Percentiles rank a stretch among this genome's conserved stretches.
Conservation (phyloP, 1,140 invertebrate species). For the Brachionus plicatilis region DNA sequence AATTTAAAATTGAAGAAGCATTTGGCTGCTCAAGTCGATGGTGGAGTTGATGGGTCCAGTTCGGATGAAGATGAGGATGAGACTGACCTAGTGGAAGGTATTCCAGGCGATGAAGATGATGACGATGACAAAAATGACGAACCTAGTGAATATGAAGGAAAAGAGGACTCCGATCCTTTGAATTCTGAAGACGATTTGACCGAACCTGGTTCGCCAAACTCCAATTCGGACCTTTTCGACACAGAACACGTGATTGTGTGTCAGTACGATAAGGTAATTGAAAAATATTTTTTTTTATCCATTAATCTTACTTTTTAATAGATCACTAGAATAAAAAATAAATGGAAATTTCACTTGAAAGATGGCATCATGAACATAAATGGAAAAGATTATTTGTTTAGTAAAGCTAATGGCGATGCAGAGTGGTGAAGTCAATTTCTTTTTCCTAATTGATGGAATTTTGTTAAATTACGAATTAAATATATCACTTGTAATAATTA, state of each 20-base stretch:
- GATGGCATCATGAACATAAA: constrained; percentile 99
- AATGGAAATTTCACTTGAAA: constrained; percentile 99
- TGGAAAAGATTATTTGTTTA: constrained; percentile 96
- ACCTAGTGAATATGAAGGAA: constrained; percentile 31
- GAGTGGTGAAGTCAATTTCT: constrained; percentile 71
- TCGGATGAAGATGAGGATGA: constrained; percentile 39
- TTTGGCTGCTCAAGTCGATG: constrained; percentile 41
- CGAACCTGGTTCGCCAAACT: constrained; percentile 62
- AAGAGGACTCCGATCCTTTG: constrained; percentile 66
- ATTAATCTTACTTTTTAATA: constrained; percentile 70
- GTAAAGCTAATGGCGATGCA: constrained; percentile 95
- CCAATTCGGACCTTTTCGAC: constrained; percentile 76
- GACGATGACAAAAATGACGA: constrained; percentile 38
- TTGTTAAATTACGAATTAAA: background rate
- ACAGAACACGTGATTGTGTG: constrained; percentile 98
- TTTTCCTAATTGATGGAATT: background rate
- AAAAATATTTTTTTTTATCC: constrained; percentile 97
- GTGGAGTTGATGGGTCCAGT: constrained; percentile 12
- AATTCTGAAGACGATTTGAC: constrained; percentile 90
- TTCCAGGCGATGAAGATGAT: constrained; percentile 25
- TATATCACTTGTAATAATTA: background rate
- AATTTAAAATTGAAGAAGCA: constrained; percentile 26
- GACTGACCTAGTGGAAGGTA: background rate
- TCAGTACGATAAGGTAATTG: constrained; percentile 89
- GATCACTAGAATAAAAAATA: constrained; percentile 91